Evolutionary conservation across 2,113 vertebrate genomes (phyloP).

Genomic region (Hiodon tergisus): DNA sequence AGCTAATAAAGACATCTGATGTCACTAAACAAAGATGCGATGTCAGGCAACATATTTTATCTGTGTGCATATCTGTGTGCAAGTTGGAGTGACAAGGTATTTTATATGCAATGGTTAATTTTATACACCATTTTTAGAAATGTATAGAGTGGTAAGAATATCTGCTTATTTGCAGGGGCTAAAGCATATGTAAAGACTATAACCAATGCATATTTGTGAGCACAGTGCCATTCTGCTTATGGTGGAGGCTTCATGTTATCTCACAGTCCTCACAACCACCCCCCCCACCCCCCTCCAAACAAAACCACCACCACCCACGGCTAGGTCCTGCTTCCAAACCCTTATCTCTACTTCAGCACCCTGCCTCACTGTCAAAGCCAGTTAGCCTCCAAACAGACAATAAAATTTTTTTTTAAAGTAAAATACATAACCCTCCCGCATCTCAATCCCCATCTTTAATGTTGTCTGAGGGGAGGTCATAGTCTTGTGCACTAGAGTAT

Average conservation of each 20-base stretch:
- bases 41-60: not conserved
- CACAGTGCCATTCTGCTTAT: no score
- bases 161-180: not conserved
- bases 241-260: not conserved
- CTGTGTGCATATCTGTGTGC: not conserved
- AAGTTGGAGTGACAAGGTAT: no score
- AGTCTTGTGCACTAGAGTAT: not conserved
- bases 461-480: not conserved
- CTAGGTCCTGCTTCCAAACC: conserved; percentile 4
- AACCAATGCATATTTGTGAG: not conserved
- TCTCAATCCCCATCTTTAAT: not conserved
- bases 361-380: conserved; percentile 22
- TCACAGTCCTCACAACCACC: not conserved
- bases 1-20: not conserved
- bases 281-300: not conserved
- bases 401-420: not conserved
- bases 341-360: conserved; percentile 18
- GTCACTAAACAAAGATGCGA: not conserved
- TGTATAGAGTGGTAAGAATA: not conserved
- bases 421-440: conserved; percentile 4
- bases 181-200: not conserved
- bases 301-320: not conserved
- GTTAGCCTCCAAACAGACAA: conserved; percentile 22
- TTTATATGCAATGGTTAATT: no score
- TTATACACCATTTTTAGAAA: no score